phyloP scores from a whole-genome alignment of 2,888 invertebrate species.

The Lacanobia wlatinum region DNA sequence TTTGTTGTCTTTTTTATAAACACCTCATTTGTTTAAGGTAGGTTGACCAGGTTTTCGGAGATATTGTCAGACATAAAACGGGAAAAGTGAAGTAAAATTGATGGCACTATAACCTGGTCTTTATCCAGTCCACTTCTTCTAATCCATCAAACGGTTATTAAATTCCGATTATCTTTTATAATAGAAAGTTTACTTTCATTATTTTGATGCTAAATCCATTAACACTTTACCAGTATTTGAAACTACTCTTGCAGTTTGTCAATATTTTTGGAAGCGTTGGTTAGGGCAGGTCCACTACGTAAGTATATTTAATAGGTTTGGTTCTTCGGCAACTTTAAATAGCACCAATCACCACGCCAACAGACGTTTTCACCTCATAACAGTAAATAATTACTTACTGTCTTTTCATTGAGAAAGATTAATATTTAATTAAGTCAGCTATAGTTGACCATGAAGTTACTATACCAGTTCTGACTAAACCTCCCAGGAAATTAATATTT shows the following conservation, averaged over 20 bases:
- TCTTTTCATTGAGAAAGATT: neutral
- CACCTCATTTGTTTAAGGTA: conserved; percentile 18
- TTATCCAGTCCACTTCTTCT: neutral
- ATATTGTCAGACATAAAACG: neutral
- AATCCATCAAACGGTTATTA: no score
- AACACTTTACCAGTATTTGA: no score
- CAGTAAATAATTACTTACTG: neutral
- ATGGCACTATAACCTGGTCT: neutral
- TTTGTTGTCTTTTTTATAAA: conserved; percentile 37
- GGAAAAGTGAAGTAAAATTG: neutral
- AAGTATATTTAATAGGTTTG: no score
- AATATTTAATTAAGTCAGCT: conserved; percentile 7
- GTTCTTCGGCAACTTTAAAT: no score
- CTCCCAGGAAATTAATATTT: conserved; percentile 2
- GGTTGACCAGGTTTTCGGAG: neutral
- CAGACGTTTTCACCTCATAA: neutral
- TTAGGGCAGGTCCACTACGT: no score
- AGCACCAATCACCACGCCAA: no score
- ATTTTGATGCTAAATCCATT: no score
- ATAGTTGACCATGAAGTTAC: neutral
- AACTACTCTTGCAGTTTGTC: no score
- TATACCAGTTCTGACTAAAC: neutral
- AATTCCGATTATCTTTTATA: no score
- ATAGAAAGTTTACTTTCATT: no score
- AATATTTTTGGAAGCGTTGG: no score